These are phyloP conservation scores for Acleris cristana DNA, from an alignment of 2,888 invertebrate species.

Conservation along the genomic window DNA sequence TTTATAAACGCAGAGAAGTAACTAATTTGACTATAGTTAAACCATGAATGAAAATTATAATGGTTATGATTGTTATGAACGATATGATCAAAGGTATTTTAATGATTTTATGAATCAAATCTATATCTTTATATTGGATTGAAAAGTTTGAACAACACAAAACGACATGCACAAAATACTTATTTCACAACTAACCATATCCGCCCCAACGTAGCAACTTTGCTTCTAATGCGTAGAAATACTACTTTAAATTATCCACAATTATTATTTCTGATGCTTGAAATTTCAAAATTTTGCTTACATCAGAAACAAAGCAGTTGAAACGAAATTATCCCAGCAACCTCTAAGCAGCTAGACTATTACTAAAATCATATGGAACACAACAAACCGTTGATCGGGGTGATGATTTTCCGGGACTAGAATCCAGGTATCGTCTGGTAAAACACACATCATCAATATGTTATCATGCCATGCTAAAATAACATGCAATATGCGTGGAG, in stretches of 20 bases:
- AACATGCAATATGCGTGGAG: conserved; percentile 72
- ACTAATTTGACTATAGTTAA: too few species aligned
- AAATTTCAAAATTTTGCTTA: neutral
- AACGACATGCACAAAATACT: conserved; percentile 21
- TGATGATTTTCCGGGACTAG: conserved; percentile 76
- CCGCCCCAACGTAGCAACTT: neutral
- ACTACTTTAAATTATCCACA: neutral
- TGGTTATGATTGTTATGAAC: too few species aligned
- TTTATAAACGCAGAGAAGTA: too few species aligned
- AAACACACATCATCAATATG: conserved; percentile 76
- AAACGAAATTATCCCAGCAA: conserved; percentile 40
- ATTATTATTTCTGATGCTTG: too few species aligned
- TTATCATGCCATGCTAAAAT: conserved; percentile 81
- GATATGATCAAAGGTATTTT: too few species aligned
- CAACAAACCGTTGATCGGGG: conserved; percentile 79
- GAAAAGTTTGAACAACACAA: neutral
- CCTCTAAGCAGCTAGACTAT: conserved; percentile 52
- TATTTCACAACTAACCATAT: neutral
- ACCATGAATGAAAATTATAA: too few species aligned
- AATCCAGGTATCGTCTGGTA: conserved; percentile 83
- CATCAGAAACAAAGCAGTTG: conserved; percentile 35
- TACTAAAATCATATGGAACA: conserved; percentile 55
- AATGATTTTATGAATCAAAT: too few species aligned
- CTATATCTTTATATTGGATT: too few species aligned
- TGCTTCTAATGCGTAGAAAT: conserved; percentile 17